These are phyloP conservation scores for Acromyrmex charruanus DNA, from an alignment of 1,140 invertebrate genomes.

Conservation along the genomic window DNA sequence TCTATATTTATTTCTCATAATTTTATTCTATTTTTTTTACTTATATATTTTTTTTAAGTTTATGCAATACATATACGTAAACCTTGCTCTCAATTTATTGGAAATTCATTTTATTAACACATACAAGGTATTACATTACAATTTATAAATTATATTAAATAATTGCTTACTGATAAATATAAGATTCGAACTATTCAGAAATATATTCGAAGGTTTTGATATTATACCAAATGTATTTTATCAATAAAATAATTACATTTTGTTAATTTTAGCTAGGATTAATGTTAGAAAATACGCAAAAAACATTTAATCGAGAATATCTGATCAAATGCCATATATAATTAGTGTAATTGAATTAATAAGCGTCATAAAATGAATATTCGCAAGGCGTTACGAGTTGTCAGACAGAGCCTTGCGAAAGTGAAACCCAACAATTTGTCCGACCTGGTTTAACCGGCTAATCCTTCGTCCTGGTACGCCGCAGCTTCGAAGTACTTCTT, in stretches of 20 bases:
- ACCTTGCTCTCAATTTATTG: neutral
- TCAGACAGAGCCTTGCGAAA: conserved; percentile 52
- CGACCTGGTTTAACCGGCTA: conserved; percentile 63
- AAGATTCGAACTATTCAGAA: neutral
- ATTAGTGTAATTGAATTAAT: conserved; percentile 58
- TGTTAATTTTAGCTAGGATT: neutral
- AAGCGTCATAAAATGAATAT: conserved; percentile 54
- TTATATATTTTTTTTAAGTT: neutral
- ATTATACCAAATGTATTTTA: conserved; percentile 8
- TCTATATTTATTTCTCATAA: neutral
- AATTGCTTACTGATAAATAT: neutral
- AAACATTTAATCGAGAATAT: neutral
- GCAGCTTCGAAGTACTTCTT: conserved; percentile 54
- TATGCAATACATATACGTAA: neutral
- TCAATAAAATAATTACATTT: conserved; percentile 17
- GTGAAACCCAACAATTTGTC: conserved; percentile 62
- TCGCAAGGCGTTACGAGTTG: conserved; percentile 52
- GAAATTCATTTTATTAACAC: neutral
- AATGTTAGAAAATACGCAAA: conserved; percentile 5
- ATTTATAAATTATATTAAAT: conserved; percentile 22
- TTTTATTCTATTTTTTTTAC: neutral
- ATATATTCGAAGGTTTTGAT: neutral
- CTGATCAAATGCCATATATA: conserved; percentile 19
- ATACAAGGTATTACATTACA: neutral
- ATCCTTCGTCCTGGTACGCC: conserved; percentile 49